These are phyloP conservation scores for Cyanistes caeruleus DNA, from an alignment of 2,113 vertebrate species.

Conservation along the genomic window DNA sequence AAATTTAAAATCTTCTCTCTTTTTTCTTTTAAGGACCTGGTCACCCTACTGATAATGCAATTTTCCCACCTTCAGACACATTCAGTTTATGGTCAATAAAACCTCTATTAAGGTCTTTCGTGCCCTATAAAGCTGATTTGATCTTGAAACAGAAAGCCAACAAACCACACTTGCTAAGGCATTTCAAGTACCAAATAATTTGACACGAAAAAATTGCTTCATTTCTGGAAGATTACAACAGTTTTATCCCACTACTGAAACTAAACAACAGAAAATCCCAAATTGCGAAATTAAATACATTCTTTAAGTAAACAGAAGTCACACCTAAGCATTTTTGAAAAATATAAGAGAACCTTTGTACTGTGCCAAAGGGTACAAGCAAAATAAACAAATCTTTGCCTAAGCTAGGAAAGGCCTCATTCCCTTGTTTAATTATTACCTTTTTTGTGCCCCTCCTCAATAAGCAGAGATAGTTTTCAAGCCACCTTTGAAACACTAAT, in stretches of 20 bases:
- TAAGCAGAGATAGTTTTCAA: background rate
- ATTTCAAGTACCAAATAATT: background rate
- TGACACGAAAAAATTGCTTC: background rate
- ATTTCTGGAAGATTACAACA: background rate
- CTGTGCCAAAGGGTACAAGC: background rate
- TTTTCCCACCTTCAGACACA: background rate
- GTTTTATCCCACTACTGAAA: background rate
- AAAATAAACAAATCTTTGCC: background rate
- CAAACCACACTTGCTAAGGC: background rate
- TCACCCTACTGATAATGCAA: background rate
- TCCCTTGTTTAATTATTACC: background rate
- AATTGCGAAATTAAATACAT: background rate
- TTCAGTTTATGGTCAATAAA: background rate
- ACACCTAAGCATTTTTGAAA: background rate
- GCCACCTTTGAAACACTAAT: background rate
- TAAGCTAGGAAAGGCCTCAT: background rate
- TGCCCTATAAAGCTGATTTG: background rate
- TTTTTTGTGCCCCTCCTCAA: background rate
- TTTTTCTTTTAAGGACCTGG: background rate
- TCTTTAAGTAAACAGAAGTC: background rate
- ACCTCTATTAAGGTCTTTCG: background rate
- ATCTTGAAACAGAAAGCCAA: background rate
- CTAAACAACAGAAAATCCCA: background rate
- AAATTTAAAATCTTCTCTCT: background rate
- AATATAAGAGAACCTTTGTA: background rate